Evolutionary conservation across 2,888 invertebrate genomes (phyloP), one percentile per base, ranked within the genome.

Genomic region (Eucera pruinosa): DNA sequence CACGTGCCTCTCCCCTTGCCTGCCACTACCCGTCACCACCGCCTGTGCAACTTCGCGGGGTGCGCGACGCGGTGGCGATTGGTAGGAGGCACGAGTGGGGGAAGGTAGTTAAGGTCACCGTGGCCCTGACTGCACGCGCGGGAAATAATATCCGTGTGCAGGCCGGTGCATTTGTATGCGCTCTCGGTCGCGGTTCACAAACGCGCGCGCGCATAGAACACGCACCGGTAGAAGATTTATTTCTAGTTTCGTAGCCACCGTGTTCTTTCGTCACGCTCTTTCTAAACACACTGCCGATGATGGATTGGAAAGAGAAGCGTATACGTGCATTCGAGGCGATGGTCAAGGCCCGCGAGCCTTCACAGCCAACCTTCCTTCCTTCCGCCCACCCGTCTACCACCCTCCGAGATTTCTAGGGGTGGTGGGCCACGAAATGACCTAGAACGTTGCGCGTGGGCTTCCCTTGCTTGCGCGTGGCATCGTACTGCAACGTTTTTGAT

Each of bases 61-160:
- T 52, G 62, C 54, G 68, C 18, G 78, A 50, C 9, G 50, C 20
- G 47, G 43, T 1, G 89, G 67, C 67, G 74, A 13, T 13, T 70
- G n/a, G 74, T 23, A 20, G n/a, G 68, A 57, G 57, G 23, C 27
- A n/a, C 39, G 88, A 90, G 87, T 88, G 90, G 83, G 85, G 89
- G 93, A 93, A 93, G 93, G 93, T 93, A 93, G 92, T 90, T 93
- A 93, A 94, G 94, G 93, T 94, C 94, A 94, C 93, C 93, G 94
- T 93, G 94, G 94, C 94, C 94, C 93, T 93, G 93, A 92, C 91
- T 93, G 92, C 93, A 92, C 92, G 92, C 91, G 92, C 93, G 93
- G 88, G 86, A 87, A 87, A 88, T 87, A 86, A 87, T 89, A 86
- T 89, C 85, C 86, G 80, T 86, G 83, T 79, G 85, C 81, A 81